phyloP scores from a whole-genome alignment of 2,888 invertebrate species.

The Heteromurus nitidus region DNA sequence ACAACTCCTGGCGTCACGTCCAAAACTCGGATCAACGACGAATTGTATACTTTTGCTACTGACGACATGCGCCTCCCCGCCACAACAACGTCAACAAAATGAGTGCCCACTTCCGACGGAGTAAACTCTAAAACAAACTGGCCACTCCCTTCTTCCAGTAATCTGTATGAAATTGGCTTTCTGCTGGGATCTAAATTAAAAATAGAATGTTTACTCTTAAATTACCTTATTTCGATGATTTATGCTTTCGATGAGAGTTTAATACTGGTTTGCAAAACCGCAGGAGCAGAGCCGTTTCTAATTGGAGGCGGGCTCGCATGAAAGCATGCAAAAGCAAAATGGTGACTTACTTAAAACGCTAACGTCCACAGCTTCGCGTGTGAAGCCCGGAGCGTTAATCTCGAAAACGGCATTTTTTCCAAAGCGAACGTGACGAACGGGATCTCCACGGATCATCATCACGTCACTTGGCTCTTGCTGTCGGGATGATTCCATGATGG shows the following conservation, averaged over 20 bases:
- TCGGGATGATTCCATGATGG: conserved; percentile 74
- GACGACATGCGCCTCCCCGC: conserved; percentile 92
- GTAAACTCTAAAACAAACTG: conserved; percentile 94
- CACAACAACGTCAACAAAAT: conserved; percentile 92
- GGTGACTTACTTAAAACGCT: conserved; percentile 78
- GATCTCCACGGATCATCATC: conserved; percentile 67
- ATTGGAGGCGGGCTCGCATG: no score
- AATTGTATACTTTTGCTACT: conserved; percentile 95
- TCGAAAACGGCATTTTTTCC: conserved; percentile 93
- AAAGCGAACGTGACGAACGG: conserved; percentile 86
- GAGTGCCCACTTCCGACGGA: conserved; percentile 94
- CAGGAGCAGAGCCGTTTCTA: no score
- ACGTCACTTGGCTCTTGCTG: conserved; percentile 60
- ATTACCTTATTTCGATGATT: no score
- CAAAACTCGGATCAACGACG: conserved; percentile 93
- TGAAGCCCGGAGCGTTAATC: conserved; percentile 83
- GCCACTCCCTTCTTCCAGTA: conserved; percentile 87
- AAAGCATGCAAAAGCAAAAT: not conserved
- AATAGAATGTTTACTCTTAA: no score
- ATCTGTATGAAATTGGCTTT: conserved; percentile 86
- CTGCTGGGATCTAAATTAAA: conserved; percentile 93
- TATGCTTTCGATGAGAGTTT: no score
- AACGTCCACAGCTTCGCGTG: conserved; percentile 78
- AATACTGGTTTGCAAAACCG: no score
- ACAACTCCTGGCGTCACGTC: conserved; percentile 95